Evolutionary conservation across 2,888 invertebrate species (phyloP).

Genomic region (Amphimallon solstitiale): DNA sequence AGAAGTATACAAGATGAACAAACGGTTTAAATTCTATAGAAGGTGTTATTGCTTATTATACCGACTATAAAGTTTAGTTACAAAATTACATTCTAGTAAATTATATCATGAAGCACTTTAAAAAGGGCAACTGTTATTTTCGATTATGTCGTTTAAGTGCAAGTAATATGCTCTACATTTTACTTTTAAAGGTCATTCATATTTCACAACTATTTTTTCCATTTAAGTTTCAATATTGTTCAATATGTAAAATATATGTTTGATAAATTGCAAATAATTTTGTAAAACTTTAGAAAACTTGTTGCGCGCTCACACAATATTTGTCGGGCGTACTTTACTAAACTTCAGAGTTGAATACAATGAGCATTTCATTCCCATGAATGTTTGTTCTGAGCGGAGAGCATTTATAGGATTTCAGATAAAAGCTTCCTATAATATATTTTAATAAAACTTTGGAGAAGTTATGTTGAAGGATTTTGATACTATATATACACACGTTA

Average conservation of each 20-base stretch:
- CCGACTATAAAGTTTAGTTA: too few species aligned
- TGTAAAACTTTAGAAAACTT: slow-evolving; percentile 28
- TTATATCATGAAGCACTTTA: too few species aligned
- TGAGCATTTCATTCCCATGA: slow-evolving; percentile 10
- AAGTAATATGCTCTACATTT: too few species aligned
- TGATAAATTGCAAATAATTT: slow-evolving; percentile 18
- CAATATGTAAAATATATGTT: background rate
- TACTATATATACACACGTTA: background rate
- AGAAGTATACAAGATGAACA: too few species aligned
- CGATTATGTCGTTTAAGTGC: too few species aligned
- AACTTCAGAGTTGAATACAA: slow-evolving; percentile 27
- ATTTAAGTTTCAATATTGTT: background rate
- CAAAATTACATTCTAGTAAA: too few species aligned
- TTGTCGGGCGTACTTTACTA: slow-evolving; percentile 28
- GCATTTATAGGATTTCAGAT: slow-evolving; percentile 1
- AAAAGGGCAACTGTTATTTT: too few species aligned
- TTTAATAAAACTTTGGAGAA: background rate
- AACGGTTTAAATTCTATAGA: too few species aligned
- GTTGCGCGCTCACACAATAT: slow-evolving; percentile 30
- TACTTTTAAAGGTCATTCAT: too few species aligned
- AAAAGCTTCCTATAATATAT: background rate
- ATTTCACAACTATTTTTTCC: too few species aligned
- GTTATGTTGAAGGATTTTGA: background rate
- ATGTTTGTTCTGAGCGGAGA: slow-evolving; percentile 24
- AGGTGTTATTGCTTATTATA: too few species aligned